Evolutionary conservation across 37 sponge, comb jelly and placozoan species (phyloP).

Genomic region (Ephydatia muelleri): DNA sequence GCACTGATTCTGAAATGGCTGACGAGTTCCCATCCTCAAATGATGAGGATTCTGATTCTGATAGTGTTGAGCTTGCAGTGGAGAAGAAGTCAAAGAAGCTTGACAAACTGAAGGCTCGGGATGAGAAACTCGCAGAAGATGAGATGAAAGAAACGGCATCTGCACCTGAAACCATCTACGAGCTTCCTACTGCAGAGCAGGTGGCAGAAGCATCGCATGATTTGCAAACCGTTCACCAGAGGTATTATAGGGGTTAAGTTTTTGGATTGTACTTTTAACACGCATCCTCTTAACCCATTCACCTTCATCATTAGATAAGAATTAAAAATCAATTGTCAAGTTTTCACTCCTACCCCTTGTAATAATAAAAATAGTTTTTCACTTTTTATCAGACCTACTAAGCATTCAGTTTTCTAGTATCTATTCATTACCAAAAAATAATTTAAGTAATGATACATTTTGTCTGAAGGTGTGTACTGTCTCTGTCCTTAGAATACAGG

Average conservation of each 20-base stretch:
- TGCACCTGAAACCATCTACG: constrained; percentile 35
- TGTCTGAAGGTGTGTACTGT: too few relatives aligned
- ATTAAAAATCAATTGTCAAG: too few relatives aligned
- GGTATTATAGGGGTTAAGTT: constrained; percentile 3
- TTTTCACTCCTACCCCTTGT: too few relatives aligned
- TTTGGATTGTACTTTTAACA: constrained; percentile 14
- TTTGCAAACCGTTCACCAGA: constrained; percentile 44
- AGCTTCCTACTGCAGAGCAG: constrained; percentile 75
- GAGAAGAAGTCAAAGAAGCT: constrained; percentile 64
- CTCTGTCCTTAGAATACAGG: constrained; percentile 49
- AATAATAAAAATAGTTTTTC: too few relatives aligned
- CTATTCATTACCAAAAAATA: too few relatives aligned
- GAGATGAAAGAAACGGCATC: constrained; percentile 41
- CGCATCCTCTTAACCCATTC: constrained; percentile 22
- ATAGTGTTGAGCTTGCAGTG: not conserved
- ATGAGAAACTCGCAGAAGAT: constrained; percentile 5
- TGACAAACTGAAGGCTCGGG: constrained; percentile 25
- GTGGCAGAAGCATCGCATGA: constrained; percentile 62
- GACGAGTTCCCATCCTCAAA: not conserved
- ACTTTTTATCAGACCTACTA: too few relatives aligned
- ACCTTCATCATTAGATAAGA: too few relatives aligned
- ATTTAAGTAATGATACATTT: too few relatives aligned
- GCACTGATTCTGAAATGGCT: not conserved
- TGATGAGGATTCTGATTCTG: not conserved
- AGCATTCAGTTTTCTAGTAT: too few relatives aligned